These are phyloP conservation scores for Zelostemma sp. DNA, from an alignment of 1,140 invertebrate genomes.

Conservation along the genomic window DNA sequence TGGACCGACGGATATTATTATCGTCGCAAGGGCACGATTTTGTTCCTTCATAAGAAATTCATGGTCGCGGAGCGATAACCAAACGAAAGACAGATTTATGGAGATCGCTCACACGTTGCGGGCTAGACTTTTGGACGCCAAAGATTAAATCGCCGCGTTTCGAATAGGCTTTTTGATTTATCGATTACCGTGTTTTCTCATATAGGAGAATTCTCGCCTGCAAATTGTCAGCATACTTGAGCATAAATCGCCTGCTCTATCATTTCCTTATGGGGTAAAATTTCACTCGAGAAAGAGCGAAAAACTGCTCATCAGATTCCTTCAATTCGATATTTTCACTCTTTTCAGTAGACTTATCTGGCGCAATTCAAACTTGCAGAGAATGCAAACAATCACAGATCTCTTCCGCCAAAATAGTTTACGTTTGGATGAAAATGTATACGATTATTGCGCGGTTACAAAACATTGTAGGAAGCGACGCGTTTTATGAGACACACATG, in stretches of 20 bases:
- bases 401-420: too few species aligned
- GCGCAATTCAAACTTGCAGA: too few species aligned
- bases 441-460: too few species aligned
- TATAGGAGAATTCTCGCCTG: conserved; percentile 15
- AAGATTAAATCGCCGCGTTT: conserved; percentile 30
- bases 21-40: conserved; percentile 9
- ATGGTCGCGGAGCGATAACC: conserved; percentile 28
- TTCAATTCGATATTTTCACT: too few species aligned
- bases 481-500: background rate
- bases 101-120: conserved; percentile 17
- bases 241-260: background rate
- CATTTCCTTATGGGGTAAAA: too few species aligned
- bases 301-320: too few species aligned
- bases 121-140: conserved; percentile 27
- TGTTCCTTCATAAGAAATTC: conserved; percentile 22
- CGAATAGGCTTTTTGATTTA: conserved; percentile 33
- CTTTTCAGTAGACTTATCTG: too few species aligned
- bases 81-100: conserved; percentile 23
- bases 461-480: too few species aligned
- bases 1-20: conserved; percentile 6
- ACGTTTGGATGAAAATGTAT: too few species aligned
- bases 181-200: conserved; percentile 11
- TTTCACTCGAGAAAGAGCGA: too few species aligned
- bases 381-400: too few species aligned
- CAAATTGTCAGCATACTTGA: conserved; percentile 28